Evolutionary conservation across 2,113 vertebrate genomes (phyloP).

Genomic region (Phyllostomus discolor): DNA sequence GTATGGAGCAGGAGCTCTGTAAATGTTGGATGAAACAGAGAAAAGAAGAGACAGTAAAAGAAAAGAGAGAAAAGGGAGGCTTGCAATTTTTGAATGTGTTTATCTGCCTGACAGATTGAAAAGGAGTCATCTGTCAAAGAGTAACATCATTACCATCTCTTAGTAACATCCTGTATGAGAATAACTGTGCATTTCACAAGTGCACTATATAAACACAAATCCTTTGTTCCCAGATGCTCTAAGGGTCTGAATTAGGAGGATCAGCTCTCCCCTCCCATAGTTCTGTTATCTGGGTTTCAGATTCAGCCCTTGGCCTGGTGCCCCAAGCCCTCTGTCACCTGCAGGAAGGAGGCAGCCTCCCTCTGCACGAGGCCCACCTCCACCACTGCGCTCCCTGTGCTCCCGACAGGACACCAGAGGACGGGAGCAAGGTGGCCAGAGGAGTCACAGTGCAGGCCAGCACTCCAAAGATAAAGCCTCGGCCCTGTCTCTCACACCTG

Average conservation of each 20-base stretch:
- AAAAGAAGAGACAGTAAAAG: neutral
- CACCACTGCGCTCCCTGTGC: neutral
- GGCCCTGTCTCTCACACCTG: neutral
- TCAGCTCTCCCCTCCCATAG: neutral
- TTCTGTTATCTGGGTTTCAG: neutral
- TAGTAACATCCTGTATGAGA: neutral
- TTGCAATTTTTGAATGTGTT: neutral
- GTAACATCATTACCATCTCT: neutral
- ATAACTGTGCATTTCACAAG: neutral
- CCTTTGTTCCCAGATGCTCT: neutral
- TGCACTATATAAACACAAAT: neutral
- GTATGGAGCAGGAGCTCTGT: neutral
- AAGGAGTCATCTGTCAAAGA: neutral
- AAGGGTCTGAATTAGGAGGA: neutral
- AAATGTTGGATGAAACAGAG: neutral
- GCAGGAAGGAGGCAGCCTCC: neutral
- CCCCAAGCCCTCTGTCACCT: neutral
- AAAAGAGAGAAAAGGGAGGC: neutral
- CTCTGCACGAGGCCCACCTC: neutral
- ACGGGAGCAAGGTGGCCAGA: neutral
- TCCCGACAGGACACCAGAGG: neutral
- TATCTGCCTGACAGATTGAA: neutral
- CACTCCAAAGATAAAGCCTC: neutral
- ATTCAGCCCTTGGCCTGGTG: neutral
- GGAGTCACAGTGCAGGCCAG: neutral